Base-by-base conservation (phyloP, 2,797 vertebrate genomes). In the Galagoides demidoff region DNA sequence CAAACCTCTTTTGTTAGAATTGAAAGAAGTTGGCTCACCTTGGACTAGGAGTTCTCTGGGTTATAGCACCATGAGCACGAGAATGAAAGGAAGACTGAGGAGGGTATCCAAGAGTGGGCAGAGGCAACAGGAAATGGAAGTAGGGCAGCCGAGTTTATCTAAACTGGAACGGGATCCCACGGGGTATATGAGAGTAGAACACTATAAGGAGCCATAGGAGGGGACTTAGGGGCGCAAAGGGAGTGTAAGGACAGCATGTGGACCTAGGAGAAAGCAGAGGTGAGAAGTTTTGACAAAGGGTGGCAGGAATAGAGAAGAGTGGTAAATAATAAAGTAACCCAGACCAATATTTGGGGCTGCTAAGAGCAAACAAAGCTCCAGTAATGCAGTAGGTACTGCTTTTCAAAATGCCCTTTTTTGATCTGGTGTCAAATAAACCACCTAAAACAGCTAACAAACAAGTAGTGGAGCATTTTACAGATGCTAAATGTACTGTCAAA, bases 401-500 rank as follows among this genome's bases (percentile, higher is more conserved):
- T 87, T 37, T 37, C 45, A 83, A 73, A 66, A n/a, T 85, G 52
- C 68, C 57, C 61, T 73, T 88, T 66, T 86, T 81, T 66, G 39
- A 93, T 13, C n/a, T 77, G 37, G 31, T 85, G 27, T 61, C 85
- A 77, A 66, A 37, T 84, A 49, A 96, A 49, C 52, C 68, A 45
- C 66, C 49, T 59, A 57, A 57, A 88, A 85, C 34, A 85, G 23
- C 43, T 68, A 85, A 66, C 4, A 68, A 79, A 27, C 63, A 59
- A 45, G 57, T 37, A 86, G 68, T 17, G 12, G 23, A 92, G 7
- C 70, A 93, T 79, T 93, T 96, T 91, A 0, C 2, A 82, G 87
- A 74, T 85, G 45, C 68, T 95, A 77, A 90, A 77, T 87, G 87
- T 66, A 63, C 77, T 87, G 49, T 85, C 43, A 95, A 94, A 87